phyloP scores from a whole-genome alignment of 2,113 vertebrate genomes.

The Ceratotherium simum region DNA sequence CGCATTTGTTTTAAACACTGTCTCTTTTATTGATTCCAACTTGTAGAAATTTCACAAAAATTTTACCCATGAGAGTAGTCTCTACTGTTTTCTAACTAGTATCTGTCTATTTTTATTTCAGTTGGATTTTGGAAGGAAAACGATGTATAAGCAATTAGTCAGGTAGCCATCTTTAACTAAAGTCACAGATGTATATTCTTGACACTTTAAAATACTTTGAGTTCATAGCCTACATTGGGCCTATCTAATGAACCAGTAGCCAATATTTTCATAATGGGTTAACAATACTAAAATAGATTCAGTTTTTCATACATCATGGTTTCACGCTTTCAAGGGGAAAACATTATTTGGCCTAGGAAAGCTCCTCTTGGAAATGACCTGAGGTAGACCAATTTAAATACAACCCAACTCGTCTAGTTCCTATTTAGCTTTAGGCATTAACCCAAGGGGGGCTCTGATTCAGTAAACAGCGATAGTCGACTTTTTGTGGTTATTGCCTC shows the following conservation, averaged over 20 bases:
- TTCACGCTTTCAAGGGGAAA: not conserved
- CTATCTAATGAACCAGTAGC: not conserved
- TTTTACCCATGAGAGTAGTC: not conserved
- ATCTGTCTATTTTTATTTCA: slow-evolving; percentile 13
- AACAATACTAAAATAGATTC: not conserved
- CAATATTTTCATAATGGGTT: not conserved
- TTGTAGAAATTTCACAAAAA: not conserved
- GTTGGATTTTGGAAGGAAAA: slow-evolving; percentile 17
- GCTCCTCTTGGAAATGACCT: not conserved
- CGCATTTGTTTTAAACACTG: not conserved
- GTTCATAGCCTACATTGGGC: not conserved
- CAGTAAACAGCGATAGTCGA: not conserved
- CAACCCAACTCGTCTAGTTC: not conserved
- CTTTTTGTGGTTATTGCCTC: not conserved
- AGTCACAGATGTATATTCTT: not conserved
- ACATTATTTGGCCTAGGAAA: not conserved
- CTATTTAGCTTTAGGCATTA: not conserved
- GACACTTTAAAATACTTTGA: not conserved
- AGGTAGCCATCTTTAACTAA: not conserved
- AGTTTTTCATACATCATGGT: not conserved
- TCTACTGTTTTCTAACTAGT: not conserved
- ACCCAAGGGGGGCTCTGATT: not conserved
- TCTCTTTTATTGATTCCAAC: not conserved
- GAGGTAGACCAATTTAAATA: not conserved
- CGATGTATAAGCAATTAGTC: not conserved